Evolutionary conservation across 2,888 invertebrate genomes (phyloP).

Genomic region (Rhorus exstirpatorius): DNA sequence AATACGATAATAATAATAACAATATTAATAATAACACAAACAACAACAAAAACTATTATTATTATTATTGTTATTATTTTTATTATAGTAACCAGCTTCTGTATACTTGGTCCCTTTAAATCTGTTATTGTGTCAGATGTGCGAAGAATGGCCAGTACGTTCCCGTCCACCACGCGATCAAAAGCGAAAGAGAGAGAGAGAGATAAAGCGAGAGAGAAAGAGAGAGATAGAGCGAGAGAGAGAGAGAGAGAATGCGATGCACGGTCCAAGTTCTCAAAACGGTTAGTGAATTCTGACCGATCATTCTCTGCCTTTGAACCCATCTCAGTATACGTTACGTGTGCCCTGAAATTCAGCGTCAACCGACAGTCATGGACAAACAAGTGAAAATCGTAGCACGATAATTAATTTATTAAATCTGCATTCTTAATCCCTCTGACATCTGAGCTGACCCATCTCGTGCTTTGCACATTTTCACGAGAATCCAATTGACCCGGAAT

Average conservation of each 20-base stretch:
- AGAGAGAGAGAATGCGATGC: too few relatives aligned
- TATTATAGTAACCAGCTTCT: too few relatives aligned
- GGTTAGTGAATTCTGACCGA: conserved; percentile 57
- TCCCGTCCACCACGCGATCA: background rate
- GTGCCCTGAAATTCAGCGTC: conserved; percentile 9
- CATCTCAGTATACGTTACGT: background rate
- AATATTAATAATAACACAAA: too few relatives aligned
- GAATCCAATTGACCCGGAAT: conserved; percentile 6
- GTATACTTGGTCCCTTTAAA: conserved; percentile 77
- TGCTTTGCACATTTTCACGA: background rate
- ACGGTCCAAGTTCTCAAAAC: conserved; percentile 53
- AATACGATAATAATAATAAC: too few relatives aligned
- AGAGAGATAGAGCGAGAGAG: too few relatives aligned
- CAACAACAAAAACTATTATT: too few relatives aligned
- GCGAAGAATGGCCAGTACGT: conserved; percentile 63
- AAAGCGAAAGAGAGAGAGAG: too few relatives aligned
- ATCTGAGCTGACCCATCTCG: conserved; percentile 19
- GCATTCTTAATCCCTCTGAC: conserved; percentile 16
- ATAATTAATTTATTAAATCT: conserved; percentile 34
- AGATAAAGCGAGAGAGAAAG: too few relatives aligned
- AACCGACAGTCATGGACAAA: too few relatives aligned
- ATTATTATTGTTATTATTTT: too few relatives aligned
- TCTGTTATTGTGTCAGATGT: conserved; percentile 76
- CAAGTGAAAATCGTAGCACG: too few relatives aligned
- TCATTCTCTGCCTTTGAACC: background rate